These are phyloP conservation scores for Mystacornis crossleyi DNA, from an alignment of 2,113 vertebrate genomes.

Conservation along the genomic window DNA sequence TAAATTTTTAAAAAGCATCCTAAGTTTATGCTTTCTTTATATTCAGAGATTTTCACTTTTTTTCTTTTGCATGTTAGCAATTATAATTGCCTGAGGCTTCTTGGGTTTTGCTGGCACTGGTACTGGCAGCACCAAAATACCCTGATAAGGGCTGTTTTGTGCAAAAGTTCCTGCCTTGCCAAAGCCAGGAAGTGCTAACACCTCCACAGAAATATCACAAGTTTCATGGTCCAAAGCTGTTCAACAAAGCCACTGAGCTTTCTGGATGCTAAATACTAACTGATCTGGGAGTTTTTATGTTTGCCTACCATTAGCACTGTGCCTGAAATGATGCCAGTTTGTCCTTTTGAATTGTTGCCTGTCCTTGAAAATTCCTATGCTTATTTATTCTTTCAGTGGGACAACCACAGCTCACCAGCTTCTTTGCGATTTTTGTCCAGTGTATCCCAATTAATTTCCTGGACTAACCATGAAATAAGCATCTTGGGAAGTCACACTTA, in stretches of 20 bases:
- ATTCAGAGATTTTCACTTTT: neutral
- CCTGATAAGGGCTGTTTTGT: neutral
- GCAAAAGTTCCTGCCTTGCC: constrained; percentile 20
- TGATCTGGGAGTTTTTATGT: accelerated
- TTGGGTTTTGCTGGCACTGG: neutral
- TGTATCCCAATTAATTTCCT: neutral
- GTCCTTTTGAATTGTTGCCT: neutral
- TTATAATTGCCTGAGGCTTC: neutral
- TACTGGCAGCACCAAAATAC: neutral
- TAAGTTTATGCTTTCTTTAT: neutral
- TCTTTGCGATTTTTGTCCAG: neutral
- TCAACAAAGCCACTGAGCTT: neutral
- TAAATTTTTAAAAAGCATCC: neutral
- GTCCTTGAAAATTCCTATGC: neutral
- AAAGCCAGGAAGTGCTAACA: constrained; percentile 47
- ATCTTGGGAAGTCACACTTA: neutral
- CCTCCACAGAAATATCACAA: constrained; percentile 1
- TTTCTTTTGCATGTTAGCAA: neutral
- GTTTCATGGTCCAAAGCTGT: neutral
- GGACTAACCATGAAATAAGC: neutral
- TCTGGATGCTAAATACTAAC: neutral
- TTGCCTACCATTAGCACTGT: neutral
- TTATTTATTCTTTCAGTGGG: neutral
- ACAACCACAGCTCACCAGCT: neutral
- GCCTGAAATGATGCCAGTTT: neutral